Evolutionary conservation across 2,888 invertebrate genomes (phyloP), one percentile per base, ranked within the genome.

Genomic region (Thumatha senex): DNA sequence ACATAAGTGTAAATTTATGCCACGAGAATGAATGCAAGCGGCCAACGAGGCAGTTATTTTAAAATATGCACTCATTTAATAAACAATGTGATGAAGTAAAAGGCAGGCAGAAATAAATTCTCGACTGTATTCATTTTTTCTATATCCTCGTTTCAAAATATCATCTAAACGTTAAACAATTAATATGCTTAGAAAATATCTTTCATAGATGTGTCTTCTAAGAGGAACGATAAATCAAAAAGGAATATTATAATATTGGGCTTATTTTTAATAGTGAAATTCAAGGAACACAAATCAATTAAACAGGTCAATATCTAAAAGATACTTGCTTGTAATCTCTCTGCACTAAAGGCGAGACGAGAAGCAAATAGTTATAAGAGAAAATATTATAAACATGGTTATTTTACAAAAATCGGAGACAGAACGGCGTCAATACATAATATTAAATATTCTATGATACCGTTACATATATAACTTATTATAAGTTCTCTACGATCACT

Each of bases 131-230:
- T 24, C 18, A 24, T 24, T 24, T 54, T 59, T 60, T 46, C 41
- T 35, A 8, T 18, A 40, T 7, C 15, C 18, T 43, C 30, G 46
- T 46, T 44, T 24, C 3, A 56, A 24, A 60, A 50, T 67, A 63
- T 61, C 48, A 51, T 15, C 48, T 44, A 63, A 67, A 67, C 56
- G 48, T 63, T 48, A 63, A 54, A 54, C 56, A 51, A 44, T n/a
- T n/a, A n/a, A 67, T 54, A 48, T 39, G 50, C 29, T 41, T 42
- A 40, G 38, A 34, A 39, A 54, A 30, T 51, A 60, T 48, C 48
- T 40, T 45, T 34, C 48, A 50, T 34, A 42, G 61, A 63, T 63
- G 60, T 67, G n/a, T 60, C 30, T 40, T 41, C 2, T 5, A 24
- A 24, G 18, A 24, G 18, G 33, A 11, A 43, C 46, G 55, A 63